Percentiles rank a stretch among this genome's conserved stretches.
Conservation (phyloP, 2,797 vertebrate genomes). For the Spinus pinus region DNA sequence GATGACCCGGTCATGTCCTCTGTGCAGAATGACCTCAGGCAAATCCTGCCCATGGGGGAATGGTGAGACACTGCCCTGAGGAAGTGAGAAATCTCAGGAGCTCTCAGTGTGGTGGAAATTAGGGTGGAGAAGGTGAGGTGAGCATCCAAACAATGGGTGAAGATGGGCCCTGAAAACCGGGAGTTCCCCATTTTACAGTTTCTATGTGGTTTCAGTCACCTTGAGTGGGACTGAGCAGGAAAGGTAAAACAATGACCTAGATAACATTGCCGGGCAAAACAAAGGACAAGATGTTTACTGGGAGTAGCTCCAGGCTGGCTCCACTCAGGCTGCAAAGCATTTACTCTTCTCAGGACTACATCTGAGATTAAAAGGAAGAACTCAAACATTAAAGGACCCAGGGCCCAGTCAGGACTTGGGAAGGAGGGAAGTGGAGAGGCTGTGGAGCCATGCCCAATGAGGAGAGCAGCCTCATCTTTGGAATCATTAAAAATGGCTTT, state of each 20-base stretch:
- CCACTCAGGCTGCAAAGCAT: background rate
- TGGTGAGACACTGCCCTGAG: fast-evolving
- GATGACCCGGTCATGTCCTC: background rate
- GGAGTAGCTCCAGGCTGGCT: background rate
- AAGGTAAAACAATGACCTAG: slow-evolving; percentile 12
- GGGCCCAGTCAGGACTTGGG: background rate
- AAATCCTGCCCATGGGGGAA: background rate
- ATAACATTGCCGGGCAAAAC: background rate
- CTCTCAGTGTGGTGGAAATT: background rate
- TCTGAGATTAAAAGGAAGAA: background rate
- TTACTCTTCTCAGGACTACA: slow-evolving; percentile 9
- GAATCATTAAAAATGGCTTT: background rate
- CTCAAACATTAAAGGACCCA: background rate
- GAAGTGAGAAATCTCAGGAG: background rate
- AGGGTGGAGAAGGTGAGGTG: background rate
- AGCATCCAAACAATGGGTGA: background rate
- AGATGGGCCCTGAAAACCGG: background rate
- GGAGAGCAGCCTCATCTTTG: background rate
- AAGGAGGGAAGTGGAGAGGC: background rate
- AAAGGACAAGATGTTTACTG: slow-evolving; percentile 10
- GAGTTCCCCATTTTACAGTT: background rate
- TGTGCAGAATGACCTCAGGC: background rate
- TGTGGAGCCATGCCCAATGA: fast-evolving
- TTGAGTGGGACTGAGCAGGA: background rate
- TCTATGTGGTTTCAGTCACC: background rate